Evolutionary conservation across 2,797 vertebrate genomes (phyloP), one percentile per base, ranked within the genome.

Genomic region (Hirundo rustica): DNA sequence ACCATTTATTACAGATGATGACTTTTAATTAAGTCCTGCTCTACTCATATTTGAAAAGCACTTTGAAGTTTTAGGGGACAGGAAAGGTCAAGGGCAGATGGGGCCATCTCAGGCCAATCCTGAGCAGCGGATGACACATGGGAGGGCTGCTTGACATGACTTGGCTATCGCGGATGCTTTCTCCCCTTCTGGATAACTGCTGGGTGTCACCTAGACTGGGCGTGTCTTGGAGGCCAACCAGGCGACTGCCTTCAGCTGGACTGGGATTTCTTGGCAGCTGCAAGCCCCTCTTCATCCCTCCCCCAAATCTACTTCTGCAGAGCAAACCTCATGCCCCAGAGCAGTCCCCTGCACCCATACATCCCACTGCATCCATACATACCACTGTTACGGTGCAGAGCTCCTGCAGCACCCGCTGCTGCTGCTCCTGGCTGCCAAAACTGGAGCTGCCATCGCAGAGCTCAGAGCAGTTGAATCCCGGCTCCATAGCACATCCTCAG

Each of bases 391-490:
- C 97, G 15, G 97, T 96, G 96, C 99, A 99, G 96, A 99, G 97
- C 93, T 98, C 98, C 93, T 98, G 98, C 95, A 99, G 98, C 10
- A 96, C 85, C 72, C 96, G 95, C 80, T 96, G 97, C 79, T 98
- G 98, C 58, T 98, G 98, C 85, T 98, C 98, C 90, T 95, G 97
- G 96, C 97, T 97, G 97, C 98, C 89, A 79, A 97, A 98, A 18
- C 97, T 76, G 92, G 98, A 97, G 97, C 97, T 97, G 97, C 98
- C 98, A 61, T 97, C 94, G 89, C 99, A 99, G 76, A 98, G 97
- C 74, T 98, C 98, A 95, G 99, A 99, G 98, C 99, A 99, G 98
- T 99, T 99, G 97, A 98, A 97, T 96, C 98, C 97, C 19, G 97
- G 96, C 98, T 99, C 98, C 99, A 99, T 99, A 97, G 97, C 97